Conservation (phyloP, 2,888 invertebrate species). For the Epirrhoe tristata region DNA sequence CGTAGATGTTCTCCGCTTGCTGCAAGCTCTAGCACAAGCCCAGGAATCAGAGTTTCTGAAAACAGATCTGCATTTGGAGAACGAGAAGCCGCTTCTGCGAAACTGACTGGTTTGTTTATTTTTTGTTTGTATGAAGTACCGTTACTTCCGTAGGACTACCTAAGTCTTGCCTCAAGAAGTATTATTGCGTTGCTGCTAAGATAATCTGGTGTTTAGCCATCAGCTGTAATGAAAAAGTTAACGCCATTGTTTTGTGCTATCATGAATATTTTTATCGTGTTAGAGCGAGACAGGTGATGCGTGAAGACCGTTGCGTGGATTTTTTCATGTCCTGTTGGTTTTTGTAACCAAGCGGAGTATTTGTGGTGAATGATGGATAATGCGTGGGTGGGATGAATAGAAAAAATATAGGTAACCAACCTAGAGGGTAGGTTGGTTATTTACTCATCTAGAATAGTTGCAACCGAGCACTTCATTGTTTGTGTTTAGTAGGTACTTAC, state of each 20-base stretch:
- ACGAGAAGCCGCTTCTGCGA: slow-evolving; percentile 91
- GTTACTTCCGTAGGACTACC: neutral
- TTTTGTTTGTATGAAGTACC: slow-evolving; percentile 24
- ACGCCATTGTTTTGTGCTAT: slow-evolving; percentile 74
- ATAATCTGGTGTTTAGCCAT: slow-evolving; percentile 42
- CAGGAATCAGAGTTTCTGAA: slow-evolving; percentile 82
- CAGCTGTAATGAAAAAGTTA: slow-evolving; percentile 66
- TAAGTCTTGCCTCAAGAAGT: neutral
- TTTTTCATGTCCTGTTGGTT: slow-evolving; percentile 65
- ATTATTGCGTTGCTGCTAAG: neutral
- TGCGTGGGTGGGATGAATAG: slow-evolving; percentile 21
- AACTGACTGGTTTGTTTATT: slow-evolving; percentile 91
- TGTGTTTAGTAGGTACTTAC: slow-evolving; percentile 2
- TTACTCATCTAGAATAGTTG: too few species aligned
- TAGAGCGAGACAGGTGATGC: slow-evolving; percentile 73
- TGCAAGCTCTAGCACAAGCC: slow-evolving; percentile 83
- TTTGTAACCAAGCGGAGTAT: slow-evolving; percentile 42
- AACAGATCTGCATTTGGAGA: slow-evolving; percentile 93
- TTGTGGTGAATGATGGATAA: slow-evolving; percentile 33
- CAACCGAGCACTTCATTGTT: slow-evolving; percentile 7
- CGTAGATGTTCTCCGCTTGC: slow-evolving; percentile 96
- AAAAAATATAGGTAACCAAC: too few species aligned
- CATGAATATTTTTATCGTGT: slow-evolving; percentile 78
- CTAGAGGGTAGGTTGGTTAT: too few species aligned
- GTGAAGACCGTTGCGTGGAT: slow-evolving; percentile 73